Evolutionary conservation across 2,797 vertebrate genomes (phyloP).

Genomic region (Phataginus tricuspis): DNA sequence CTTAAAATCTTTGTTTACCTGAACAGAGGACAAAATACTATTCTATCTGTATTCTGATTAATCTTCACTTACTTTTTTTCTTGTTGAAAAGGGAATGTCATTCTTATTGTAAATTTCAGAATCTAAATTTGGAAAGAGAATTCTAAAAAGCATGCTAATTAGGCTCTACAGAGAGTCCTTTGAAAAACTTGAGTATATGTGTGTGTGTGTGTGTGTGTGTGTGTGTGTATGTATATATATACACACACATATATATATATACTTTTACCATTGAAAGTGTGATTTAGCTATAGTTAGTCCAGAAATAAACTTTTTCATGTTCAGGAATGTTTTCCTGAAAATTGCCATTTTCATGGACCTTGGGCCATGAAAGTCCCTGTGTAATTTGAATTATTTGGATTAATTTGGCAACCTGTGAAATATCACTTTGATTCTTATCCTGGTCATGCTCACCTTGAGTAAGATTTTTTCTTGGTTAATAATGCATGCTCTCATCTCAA

Average conservation of each 20-base stretch:
- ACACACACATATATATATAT: background rate
- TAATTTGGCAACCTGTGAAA: slow-evolving; percentile 2
- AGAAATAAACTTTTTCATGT: background rate
- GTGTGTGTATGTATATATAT: background rate
- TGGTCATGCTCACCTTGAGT: background rate
- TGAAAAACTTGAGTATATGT: background rate
- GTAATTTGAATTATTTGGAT: background rate
- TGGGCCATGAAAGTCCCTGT: background rate
- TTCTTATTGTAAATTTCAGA: background rate
- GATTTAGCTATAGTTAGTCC: background rate
- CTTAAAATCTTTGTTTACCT: background rate
- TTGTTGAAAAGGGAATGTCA: slow-evolving; percentile 29
- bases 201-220: no score
- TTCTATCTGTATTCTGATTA: background rate
- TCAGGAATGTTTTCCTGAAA: slow-evolving; percentile 11
- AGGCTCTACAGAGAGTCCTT: slow-evolving; percentile 18
- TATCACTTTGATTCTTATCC: background rate
- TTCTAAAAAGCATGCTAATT: slow-evolving; percentile 57
- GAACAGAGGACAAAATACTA: background rate
- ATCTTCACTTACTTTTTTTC: slow-evolving; percentile 45
- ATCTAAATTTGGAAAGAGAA: slow-evolving; percentile 64
- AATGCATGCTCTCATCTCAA: background rate
- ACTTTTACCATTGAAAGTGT: slow-evolving; percentile 1
- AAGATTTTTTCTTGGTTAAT: background rate
- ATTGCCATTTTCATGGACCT: background rate